phyloP scores from a whole-genome alignment of 2,113 vertebrate species.

The Lichenostomus cassidix region DNA sequence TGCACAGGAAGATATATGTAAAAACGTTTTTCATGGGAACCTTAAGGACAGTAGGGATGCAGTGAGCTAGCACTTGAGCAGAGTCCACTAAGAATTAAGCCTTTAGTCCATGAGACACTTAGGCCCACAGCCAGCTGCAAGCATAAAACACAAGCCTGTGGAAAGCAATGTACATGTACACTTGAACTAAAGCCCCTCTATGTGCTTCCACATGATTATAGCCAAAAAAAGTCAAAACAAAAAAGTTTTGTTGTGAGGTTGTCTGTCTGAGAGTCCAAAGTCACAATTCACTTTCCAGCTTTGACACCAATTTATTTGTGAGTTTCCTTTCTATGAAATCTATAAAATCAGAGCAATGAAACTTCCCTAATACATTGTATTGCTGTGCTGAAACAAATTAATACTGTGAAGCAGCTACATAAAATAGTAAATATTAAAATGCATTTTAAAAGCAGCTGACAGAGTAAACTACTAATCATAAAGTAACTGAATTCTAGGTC shows the following conservation, averaged over 20 bases:
- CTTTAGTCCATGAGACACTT: background rate
- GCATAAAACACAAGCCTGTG: background rate
- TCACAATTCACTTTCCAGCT: background rate
- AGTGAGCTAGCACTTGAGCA: background rate
- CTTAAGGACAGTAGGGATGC: background rate
- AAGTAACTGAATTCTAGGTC: background rate
- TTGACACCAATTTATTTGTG: background rate
- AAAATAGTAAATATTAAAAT: background rate
- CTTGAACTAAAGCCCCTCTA: background rate
- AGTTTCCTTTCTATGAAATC: background rate
- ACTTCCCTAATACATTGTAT: background rate
- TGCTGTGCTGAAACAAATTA: background rate
- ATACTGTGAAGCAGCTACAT: background rate
- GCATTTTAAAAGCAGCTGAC: background rate
- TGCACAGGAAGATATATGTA: background rate
- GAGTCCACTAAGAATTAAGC: background rate
- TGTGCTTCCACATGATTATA: accelerated
- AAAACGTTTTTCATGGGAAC: background rate
- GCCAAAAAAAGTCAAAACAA: background rate
- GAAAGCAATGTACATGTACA: background rate
- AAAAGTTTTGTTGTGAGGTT: background rate
- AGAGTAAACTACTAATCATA: background rate
- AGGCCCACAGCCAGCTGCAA: background rate
- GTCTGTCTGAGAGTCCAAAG: background rate
- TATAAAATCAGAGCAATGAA: background rate